A percentile compares a stretch with the other conserved stretches of the same genome.
These are phyloP conservation scores for Kryptopterus vitreolus DNA, from an alignment of 2,797 vertebrate species.

Conservation along the genomic window DNA sequence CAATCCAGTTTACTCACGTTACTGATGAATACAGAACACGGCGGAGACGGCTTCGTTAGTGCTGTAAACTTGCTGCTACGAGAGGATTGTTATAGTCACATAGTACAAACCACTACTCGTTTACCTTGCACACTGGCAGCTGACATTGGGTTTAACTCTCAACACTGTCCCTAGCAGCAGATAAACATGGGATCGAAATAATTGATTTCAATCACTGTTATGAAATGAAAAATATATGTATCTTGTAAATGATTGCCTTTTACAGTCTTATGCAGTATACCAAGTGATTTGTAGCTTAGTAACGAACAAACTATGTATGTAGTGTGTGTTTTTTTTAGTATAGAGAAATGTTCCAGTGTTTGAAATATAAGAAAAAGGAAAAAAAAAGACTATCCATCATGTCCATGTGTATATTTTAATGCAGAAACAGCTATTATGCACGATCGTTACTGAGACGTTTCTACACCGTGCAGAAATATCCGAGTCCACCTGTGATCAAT, in stretches of 20 bases:
- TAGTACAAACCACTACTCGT: background rate
- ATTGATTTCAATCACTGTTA: background rate
- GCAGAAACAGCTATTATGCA: too few relatives aligned
- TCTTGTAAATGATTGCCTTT: background rate
- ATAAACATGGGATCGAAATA: background rate
- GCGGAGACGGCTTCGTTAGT: background rate
- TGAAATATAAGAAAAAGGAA: too few relatives aligned
- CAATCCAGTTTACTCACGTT: background rate
- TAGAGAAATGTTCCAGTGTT: too few relatives aligned
- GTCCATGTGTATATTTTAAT: too few relatives aligned
- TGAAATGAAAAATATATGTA: background rate
- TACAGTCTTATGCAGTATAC: background rate
- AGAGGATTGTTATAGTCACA: background rate
- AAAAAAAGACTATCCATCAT: too few relatives aligned
- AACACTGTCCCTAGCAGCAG: background rate
- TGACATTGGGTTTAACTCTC: background rate
- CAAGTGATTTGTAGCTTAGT: background rate
- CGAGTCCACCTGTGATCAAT: too few relatives aligned
- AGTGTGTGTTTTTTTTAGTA: too few relatives aligned
- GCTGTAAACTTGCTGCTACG: background rate
- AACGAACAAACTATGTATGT: background rate
- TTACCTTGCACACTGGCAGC: background rate
- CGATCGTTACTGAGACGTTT: too few relatives aligned
- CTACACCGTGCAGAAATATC: too few relatives aligned
- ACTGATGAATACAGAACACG: background rate